Base-by-base conservation (phyloP, 2,888 invertebrate species). In the Saturnia japonica region DNA sequence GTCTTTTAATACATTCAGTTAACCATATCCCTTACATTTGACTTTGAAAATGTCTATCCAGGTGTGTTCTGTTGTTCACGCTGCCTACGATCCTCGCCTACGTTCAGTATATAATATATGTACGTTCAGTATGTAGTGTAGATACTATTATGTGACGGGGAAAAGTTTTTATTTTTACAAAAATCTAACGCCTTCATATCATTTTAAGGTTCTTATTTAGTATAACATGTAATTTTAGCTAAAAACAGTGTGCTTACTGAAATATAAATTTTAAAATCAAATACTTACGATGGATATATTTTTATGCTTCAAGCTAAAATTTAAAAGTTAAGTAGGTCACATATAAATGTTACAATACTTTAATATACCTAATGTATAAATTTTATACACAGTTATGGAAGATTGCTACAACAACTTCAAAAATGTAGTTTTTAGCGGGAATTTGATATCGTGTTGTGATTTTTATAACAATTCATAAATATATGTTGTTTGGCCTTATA, bases 41-140 rank as follows among this genome's bases (percentile, higher is more conserved):
- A 88, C 86, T 91, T 90, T 87, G 82, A 89, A 86, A 89, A 82
- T 76, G 72, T 76, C 70, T 68, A 79, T 80, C 89, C 90, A 90
- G 88, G 86, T 90, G 89, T 84, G 72, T 75, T 74, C 72, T 60
- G 68, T 72, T 71, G 40, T 64, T 70, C 16, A 34, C 11, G 25
- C 28, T 70, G 47, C 3, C 51, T 64, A 69, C 69, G 14, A 34
- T 57, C 11, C 6, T n/a, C 34, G 51, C 68, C 34, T 12, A 51
- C 68, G 28, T 40, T n/a, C 47, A 9, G 19, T 67, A 28, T 47
- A 67, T 25, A 14, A 28, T 67, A 22, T 47, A 4, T 34, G 6
- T 43, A 51, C n/a, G n/a, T n/a, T n/a, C n/a, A n/a, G n/a, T n/a
- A n/a, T 16, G n/a, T 45, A 28, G 1, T 47, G 25, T 14, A 28